Conservation (phyloP, 1,140 invertebrate genomes). For the Trinorchestia longiramus region DNA sequence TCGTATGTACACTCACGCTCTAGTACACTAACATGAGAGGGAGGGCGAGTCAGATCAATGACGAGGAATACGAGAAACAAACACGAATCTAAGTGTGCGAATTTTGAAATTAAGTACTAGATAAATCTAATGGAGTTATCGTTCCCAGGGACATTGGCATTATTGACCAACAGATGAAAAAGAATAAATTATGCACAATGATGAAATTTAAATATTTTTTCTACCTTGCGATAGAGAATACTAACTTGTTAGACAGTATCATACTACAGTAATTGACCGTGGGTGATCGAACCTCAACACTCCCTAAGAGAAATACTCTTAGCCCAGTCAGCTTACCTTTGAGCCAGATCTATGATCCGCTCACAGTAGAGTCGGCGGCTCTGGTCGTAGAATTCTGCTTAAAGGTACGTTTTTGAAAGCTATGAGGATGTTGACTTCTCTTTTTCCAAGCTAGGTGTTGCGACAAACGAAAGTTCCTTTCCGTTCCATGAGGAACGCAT, state of each 20-base stretch:
- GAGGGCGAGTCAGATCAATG: background rate
- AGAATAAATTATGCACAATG: too few relatives aligned
- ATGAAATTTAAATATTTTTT: background rate
- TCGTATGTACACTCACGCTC: background rate
- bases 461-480: too few relatives aligned
- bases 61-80: background rate
- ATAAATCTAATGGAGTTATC: background rate
- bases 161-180: too few relatives aligned
- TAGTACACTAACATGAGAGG: background rate
- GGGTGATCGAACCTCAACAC: background rate
- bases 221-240: background rate
- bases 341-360: background rate
- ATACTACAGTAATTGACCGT: background rate
- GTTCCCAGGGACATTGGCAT: too few relatives aligned
- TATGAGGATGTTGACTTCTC: too few relatives aligned
- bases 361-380: too few relatives aligned
- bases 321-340: background rate
- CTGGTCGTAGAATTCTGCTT: too few relatives aligned
- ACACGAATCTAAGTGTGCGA: background rate
- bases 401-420: too few relatives aligned
- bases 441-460: too few relatives aligned
- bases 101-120: background rate
- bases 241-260: background rate
- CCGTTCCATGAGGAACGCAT: too few relatives aligned
- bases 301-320: background rate